These are phyloP conservation scores for Dorcus parallelipipedus DNA, from an alignment of 2,888 invertebrate species.

Conservation along the genomic window DNA sequence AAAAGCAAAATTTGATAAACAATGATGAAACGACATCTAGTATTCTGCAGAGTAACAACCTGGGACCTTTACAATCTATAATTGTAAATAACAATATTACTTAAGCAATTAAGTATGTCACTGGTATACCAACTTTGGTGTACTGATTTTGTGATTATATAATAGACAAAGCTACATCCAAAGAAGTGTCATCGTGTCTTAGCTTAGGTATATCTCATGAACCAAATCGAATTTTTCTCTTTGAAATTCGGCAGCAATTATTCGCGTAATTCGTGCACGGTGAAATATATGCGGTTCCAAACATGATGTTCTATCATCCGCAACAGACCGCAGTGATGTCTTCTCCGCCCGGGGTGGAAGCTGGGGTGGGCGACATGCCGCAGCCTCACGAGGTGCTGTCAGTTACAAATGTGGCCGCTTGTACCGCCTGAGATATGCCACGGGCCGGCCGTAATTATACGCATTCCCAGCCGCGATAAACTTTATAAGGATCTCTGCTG, in stretches of 20 bases:
- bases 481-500: constrained; percentile 8
- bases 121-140: too few relatives aligned
- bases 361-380: constrained; percentile 36
- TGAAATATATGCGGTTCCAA: constrained; percentile 15
- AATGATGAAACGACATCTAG: too few relatives aligned
- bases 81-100: too few relatives aligned
- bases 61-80: too few relatives aligned
- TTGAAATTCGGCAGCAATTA: not conserved
- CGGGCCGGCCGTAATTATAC: constrained; percentile 27
- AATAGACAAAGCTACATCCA: too few relatives aligned
- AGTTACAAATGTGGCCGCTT: constrained; percentile 36
- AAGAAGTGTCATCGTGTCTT: too few relatives aligned
- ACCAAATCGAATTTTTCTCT: too few relatives aligned
- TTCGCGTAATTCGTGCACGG: constrained; percentile 10
- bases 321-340: constrained; percentile 36
- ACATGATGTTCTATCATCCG: constrained; percentile 32
- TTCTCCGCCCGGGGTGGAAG: constrained; percentile 30
- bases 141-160: too few relatives aligned
- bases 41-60: too few relatives aligned
- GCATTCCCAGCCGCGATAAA: constrained; percentile 12
- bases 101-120: too few relatives aligned
- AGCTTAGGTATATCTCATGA: too few relatives aligned
- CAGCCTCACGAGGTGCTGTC: constrained; percentile 36
- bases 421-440: constrained; percentile 39
- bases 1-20: too few relatives aligned